Evolutionary conservation across 2,113 vertebrate genomes (phyloP).

Genomic region (Ptychochromis oligacanthus): DNA sequence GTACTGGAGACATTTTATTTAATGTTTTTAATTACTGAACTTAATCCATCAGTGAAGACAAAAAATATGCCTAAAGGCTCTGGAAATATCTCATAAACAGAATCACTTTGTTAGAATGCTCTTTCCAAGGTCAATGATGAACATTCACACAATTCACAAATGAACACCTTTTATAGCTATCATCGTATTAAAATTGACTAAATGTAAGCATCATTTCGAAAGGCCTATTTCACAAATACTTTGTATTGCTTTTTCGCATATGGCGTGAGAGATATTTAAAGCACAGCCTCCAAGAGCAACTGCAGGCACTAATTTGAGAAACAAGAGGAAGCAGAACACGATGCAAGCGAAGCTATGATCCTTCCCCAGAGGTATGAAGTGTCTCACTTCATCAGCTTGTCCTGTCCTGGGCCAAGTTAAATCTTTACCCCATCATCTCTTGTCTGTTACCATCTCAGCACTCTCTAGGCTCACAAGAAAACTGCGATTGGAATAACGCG

Average conservation of each 20-base stretch:
- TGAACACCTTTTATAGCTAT: not conserved
- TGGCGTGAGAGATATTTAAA: conserved; percentile 32
- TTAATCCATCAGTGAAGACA: not conserved
- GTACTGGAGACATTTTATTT: not conserved
- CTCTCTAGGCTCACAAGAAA: conserved; percentile 36
- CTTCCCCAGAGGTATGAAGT: conserved; percentile 32
- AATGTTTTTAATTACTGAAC: not conserved
- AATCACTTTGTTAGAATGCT: not conserved
- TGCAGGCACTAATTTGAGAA: conserved; percentile 65
- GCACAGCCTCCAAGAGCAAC: conserved; percentile 29
- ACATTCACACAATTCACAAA: not conserved
- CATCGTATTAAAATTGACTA: not conserved
- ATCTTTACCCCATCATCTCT: conserved; percentile 38
- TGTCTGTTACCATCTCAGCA: conserved; percentile 44
- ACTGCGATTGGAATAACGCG: conserved; percentile 49
- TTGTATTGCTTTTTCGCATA: not conserved
- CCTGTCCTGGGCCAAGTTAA: conserved; percentile 34
- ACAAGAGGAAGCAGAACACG: conserved; percentile 60
- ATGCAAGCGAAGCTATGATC: conserved; percentile 34
- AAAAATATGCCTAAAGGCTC: not conserved
- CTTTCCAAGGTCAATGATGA: not conserved
- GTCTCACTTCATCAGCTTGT: conserved; percentile 54
- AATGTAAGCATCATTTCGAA: not conserved
- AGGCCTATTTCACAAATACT: not conserved
- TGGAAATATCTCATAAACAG: not conserved